Percentiles rank a stretch among this genome's conserved stretches.
Conservation (phyloP, 2,888 invertebrate genomes). For the Hipparchia semele region DNA sequence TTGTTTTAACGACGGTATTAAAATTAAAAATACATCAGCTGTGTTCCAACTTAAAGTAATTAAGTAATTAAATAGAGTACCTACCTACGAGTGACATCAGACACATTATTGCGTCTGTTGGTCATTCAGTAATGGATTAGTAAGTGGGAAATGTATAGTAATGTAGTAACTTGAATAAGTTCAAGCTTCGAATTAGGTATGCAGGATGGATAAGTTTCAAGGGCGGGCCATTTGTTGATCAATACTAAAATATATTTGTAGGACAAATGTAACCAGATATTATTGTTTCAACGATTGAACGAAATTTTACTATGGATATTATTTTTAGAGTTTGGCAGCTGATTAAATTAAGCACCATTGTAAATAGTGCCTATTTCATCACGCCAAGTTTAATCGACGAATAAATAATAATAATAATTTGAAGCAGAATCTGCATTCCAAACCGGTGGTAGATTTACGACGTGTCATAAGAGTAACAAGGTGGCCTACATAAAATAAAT, state of each 20-base stretch:
- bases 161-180: neutral
- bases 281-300: too few relatives aligned
- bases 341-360: too few relatives aligned
- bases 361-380: too few relatives aligned
- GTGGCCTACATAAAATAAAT: too few relatives aligned
- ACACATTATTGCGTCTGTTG: constrained; percentile 21
- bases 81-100: neutral
- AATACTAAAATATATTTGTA: constrained; percentile 17
- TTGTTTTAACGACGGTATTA: too few relatives aligned
- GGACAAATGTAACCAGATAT: neutral
- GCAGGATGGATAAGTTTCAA: constrained; percentile 26
- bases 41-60: constrained; percentile 12
- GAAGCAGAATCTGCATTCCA: too few relatives aligned
- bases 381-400: too few relatives aligned
- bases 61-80: constrained; percentile 13
- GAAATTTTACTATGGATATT: too few relatives aligned
- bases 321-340: too few relatives aligned
- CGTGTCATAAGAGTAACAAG: too few relatives aligned
- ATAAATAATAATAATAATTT: too few relatives aligned
- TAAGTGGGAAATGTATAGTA: constrained; percentile 29
- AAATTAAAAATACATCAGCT: constrained; percentile 14
- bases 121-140: constrained; percentile 35
- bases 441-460: too few relatives aligned
- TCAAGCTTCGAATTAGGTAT: neutral
- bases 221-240: constrained; percentile 32